Evolutionary conservation across 2,888 invertebrate genomes (phyloP), one percentile per base, ranked within the genome.

Genomic region (Synanthedon vespiformis): DNA sequence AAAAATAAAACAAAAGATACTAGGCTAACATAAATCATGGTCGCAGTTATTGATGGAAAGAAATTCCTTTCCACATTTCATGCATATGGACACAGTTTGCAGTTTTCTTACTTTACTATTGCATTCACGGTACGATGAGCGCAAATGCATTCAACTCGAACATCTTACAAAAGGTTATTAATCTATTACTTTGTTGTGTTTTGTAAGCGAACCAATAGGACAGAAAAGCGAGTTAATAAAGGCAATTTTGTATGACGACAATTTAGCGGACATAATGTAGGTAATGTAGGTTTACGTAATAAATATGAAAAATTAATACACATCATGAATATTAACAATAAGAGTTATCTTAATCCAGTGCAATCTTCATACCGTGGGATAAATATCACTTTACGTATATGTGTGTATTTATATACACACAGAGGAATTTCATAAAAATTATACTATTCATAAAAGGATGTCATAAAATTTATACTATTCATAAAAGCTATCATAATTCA

Each of bases 131-230:
- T 40, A 27, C 50, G 54, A 5, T 40, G 51, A 14, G 10, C 22
- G 47, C 44, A 14, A 44, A 44, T 44, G 44, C 44, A 44, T 44
- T 44, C 44, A 44, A 44, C 44, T 13, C n/a, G 44, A 44, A 44
- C 12, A 44, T 44, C 13, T 11, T 53, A 52, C 53, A 53, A 54
- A 55, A 59, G 61, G 61, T 63, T 56, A 59, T 59, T 61, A 60
- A 57, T 56, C 60, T 59, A 53, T 55, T 51, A 44, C 44, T 34
- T 34, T 34, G 34, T 34, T 34, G 44, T 12, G 44, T 44, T 44
- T 44, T 44, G 44, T 44, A 44, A 44, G 44, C 44, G 14, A 12
- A 44, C 44, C 44, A 44, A 44, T 13, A 44, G 44, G 44, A 12
- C 44, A 44, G 44, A 44, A 44, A 44, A 12, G 14, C 13, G n/a